Percentiles rank a stretch among this genome's conserved stretches.
Evolutionary conservation across 1,140 invertebrate genomes (phyloP).

Genomic region (Phthorimaea operculella): DNA sequence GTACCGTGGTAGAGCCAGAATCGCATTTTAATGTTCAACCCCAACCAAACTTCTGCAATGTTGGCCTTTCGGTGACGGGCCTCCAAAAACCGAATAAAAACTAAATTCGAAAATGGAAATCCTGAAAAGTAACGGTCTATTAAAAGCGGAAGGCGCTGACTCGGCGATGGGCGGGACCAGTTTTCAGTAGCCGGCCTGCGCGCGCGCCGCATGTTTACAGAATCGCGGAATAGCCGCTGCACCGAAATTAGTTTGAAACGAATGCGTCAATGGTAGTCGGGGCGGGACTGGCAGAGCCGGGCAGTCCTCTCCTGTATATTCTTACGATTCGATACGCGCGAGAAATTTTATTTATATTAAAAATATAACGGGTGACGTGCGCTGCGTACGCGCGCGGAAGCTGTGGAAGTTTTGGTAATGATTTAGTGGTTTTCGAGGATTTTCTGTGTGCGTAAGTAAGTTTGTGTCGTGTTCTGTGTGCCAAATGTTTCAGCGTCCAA

Average conservation of each 20-base stretch:
- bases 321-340: slow-evolving; percentile 60
- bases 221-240: slow-evolving; percentile 64
- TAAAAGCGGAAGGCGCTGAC: not conserved
- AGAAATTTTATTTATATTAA: slow-evolving; percentile 64
- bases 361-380: slow-evolving; percentile 46
- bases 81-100: too few relatives aligned
- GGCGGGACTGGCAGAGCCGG: slow-evolving; percentile 39
- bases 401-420: slow-evolving; percentile 15
- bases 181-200: slow-evolving; percentile 33
- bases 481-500: too few relatives aligned
- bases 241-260: slow-evolving; percentile 64
- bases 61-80: too few relatives aligned
- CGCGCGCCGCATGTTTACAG: slow-evolving; percentile 52
- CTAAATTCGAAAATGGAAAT: too few relatives aligned
- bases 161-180: slow-evolving; percentile 25
- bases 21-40: too few relatives aligned
- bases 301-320: slow-evolving; percentile 61
- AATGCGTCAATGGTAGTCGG: slow-evolving; percentile 63
- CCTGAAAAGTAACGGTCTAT: too few relatives aligned
- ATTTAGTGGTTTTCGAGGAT: slow-evolving; percentile 30
- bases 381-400: slow-evolving; percentile 37
- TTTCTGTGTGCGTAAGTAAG: not conserved
- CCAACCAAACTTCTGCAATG: too few relatives aligned
- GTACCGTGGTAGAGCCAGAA: too few relatives aligned
- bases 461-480: not conserved